Conservation (phyloP, 2,888 invertebrate species). For the Nymphalis c-album region DNA sequence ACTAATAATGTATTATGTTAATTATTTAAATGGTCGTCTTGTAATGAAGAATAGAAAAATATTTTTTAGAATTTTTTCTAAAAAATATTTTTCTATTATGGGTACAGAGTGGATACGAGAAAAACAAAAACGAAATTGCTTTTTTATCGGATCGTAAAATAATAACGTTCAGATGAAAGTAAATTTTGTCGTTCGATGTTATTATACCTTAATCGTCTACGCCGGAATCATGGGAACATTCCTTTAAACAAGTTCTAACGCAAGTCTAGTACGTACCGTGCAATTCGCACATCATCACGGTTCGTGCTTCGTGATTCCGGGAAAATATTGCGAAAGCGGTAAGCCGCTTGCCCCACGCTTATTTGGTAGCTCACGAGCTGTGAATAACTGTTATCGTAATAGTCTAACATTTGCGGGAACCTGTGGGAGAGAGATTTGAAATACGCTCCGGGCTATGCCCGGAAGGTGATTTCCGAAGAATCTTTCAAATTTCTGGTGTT, state of each 20-base stretch:
- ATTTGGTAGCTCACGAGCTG: slow-evolving; percentile 70
- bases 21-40: too few relatives aligned
- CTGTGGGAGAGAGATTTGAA: slow-evolving; percentile 23
- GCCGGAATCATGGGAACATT: slow-evolving; percentile 11
- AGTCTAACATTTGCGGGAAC: slow-evolving; percentile 21
- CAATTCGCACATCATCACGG: slow-evolving; percentile 55
- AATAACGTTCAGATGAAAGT: background rate
- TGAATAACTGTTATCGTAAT: slow-evolving; percentile 67
- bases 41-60: too few relatives aligned
- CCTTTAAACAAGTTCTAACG: slow-evolving; percentile 13
- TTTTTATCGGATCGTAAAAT: background rate
- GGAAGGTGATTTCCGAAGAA: background rate
- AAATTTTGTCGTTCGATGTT: background rate
- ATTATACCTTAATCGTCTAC: slow-evolving; percentile 9
- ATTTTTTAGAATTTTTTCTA: too few relatives aligned
- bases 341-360: slow-evolving; percentile 52
- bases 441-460: slow-evolving; percentile 11
- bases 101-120: background rate
- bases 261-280: slow-evolving; percentile 34
- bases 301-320: slow-evolving; percentile 45
- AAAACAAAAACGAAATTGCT: background rate
- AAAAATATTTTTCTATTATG: background rate
- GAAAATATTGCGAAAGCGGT: slow-evolving; percentile 62
- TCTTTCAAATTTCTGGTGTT: background rate
- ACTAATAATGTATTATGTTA: too few relatives aligned